Evolutionary conservation across 1,140 invertebrate genomes (phyloP).

Genomic region (Dreissena rostriformis): DNA sequence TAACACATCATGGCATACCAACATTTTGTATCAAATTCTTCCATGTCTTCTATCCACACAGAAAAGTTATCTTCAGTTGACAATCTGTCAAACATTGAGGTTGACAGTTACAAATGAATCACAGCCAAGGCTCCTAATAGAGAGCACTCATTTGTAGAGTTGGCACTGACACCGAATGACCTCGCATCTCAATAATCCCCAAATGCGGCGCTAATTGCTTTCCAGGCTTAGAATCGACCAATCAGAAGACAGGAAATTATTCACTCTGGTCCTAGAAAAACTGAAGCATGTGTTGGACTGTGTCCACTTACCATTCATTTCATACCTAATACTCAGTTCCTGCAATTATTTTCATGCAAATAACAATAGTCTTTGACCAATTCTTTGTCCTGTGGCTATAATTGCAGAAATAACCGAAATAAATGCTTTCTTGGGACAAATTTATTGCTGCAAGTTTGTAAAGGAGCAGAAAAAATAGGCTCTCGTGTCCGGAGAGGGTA

Average conservation of each 20-base stretch:
- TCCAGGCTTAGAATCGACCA: constrained; percentile 10
- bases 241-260: constrained; percentile 32
- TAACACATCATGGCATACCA: no score
- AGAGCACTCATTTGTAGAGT: constrained; percentile 30
- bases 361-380: background rate
- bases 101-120: constrained; percentile 46
- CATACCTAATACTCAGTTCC: background rate
- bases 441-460: background rate
- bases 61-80: no score
- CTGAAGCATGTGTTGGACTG: constrained; percentile 9
- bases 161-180: constrained; percentile 46
- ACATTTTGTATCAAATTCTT: no score
- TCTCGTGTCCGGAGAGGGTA: background rate
- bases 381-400: background rate
- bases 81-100: constrained; percentile 1
- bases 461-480: background rate
- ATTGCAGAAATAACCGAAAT: background rate
- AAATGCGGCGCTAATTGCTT: constrained; percentile 56
- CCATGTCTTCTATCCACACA: no score
- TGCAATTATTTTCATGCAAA: background rate
- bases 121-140: constrained; percentile 25
- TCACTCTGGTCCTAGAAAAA: constrained; percentile 12
- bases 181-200: constrained; percentile 45
- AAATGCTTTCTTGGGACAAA: background rate
- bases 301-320: constrained; percentile 1